These are phyloP conservation scores for Syritta pipiens DNA, from an alignment of 2,888 invertebrate species.

Conservation along the genomic window DNA sequence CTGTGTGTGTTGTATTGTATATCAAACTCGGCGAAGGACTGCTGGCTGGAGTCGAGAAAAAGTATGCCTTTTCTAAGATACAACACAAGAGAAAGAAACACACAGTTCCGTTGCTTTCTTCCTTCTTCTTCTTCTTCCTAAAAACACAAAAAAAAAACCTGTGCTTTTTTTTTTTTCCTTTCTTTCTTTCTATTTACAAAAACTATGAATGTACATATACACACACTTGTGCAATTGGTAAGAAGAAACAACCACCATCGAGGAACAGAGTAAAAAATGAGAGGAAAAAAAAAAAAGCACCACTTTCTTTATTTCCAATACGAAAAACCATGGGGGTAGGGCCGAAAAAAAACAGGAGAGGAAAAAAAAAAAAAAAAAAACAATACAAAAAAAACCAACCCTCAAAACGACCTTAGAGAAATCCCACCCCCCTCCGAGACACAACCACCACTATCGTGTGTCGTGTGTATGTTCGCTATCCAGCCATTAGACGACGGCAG, in stretches of 20 bases:
- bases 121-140: no score
- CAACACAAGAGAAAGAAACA: conserved; percentile 27
- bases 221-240: conserved; percentile 37
- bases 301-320: conserved; percentile 61
- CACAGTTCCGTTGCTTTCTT: not conserved
- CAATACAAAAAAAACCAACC: conserved; percentile 34
- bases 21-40: conserved; percentile 54
- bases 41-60: conserved; percentile 60
- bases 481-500: conserved; percentile 30
- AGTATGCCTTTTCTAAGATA: conserved; percentile 63
- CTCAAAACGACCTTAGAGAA: conserved; percentile 53
- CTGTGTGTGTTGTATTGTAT: conserved; percentile 71
- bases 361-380: conserved; percentile 8
- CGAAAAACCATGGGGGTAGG: conserved; percentile 7
- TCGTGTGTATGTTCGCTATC: conserved; percentile 3
- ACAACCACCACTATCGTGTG: conserved; percentile 21
- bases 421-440: conserved; percentile 40
- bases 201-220: conserved; percentile 52
- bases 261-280: conserved; percentile 8
- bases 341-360: not conserved
- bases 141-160: not conserved
- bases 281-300: conserved; percentile 25
- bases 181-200: conserved; percentile 58
- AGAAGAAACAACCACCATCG: conserved; percentile 54
- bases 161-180: no score